Evolutionary conservation across 1,140 invertebrate genomes (phyloP), one percentile per base, ranked within the genome.

Genomic region (Heliothis virescens): DNA sequence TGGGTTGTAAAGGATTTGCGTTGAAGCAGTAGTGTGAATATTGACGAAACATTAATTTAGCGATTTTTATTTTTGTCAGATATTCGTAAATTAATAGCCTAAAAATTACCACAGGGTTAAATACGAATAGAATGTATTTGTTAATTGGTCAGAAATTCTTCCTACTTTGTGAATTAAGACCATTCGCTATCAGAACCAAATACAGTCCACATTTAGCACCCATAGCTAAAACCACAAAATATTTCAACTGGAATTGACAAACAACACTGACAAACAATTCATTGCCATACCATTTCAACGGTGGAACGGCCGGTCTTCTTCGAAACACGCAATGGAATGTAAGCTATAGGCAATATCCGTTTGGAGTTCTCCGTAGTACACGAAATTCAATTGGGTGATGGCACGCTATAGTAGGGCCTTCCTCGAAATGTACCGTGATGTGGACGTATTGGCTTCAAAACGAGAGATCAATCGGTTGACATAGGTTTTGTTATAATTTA

Each of bases 281-380:
- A 52, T 11, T 52, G 67, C 65, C 15, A 21, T 71, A 21, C 29
- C 67, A 71, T 29, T 71, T 26, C 16, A 26, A 71, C 4, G 12
- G 15, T 71, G 48, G 18, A 71, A 29, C 16, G 12, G 18, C n/a
- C 15, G 41, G 16, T 67, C 18, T 71, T 53, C 65, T 69, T 48
- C 21, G 47, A 50, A 69, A 52, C 15, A 63, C 18, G 48, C 48
- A 50, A 52, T 71, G 67, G 67, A 71, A 71, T 71, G 67, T 71
- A 15, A 71, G 52, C 48, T 26, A 52, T 71, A 21, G 13, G 18
- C 18, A 12, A 71, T 21, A 71, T 71, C 48, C 67, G 67, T 71
- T 67, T 48, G 1, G 12, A n/a, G 26, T 63, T 47, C 62, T 41
- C 21, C 13, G 18, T 71, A 2, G 12, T 13, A 3, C 26, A 71